Evolutionary conservation across 2,888 invertebrate species (phyloP), one percentile per base, ranked within the genome.

Genomic region (Oegoconia quadripuncta): DNA sequence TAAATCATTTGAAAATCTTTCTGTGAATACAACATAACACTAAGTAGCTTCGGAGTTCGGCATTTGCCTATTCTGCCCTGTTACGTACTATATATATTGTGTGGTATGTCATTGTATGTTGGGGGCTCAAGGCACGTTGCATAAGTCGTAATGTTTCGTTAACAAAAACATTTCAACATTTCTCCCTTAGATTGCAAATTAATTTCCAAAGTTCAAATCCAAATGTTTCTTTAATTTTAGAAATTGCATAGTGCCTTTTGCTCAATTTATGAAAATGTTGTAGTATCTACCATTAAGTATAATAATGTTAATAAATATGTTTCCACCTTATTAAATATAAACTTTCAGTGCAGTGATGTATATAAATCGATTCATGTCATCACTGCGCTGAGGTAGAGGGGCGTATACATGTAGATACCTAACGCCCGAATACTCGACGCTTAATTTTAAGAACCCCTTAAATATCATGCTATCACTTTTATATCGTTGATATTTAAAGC

Each of bases 181-280:
- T 46, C 40, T 40, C 39, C 42, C 42, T 47, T 54, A 57, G 55
- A 65, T 58, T 59, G 57, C 57, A 51, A 52, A 55, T 60, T 67
- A 44, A 55, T 69, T 68, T 66, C 66, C 65, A 64, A 73, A 73
- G 72, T 63, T 59, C 49, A 62, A 64, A 70, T 70, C 62, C 62
- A 71, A 70, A 74, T 72, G 73, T 73, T 64, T 63, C 39, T 71
- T 69, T 72, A 65, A 68, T 66, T 74, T 71, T 69, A 70, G 63
- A 65, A 63, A 70, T 73, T 81, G 80, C 81, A 81, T 75, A 77
- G 83, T 83, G 82, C 82, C 79, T 83, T 82, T 80, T 75, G 83
- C 81, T 84, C 79, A 78, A 73, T 75, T 73, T 74, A 64, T 67
- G 64, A 68, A 72, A 69, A 74, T 62, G 61, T 63, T 65, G 59